Base-by-base conservation (phyloP, 2,888 invertebrate species). In the Trichacis sp. region DNA sequence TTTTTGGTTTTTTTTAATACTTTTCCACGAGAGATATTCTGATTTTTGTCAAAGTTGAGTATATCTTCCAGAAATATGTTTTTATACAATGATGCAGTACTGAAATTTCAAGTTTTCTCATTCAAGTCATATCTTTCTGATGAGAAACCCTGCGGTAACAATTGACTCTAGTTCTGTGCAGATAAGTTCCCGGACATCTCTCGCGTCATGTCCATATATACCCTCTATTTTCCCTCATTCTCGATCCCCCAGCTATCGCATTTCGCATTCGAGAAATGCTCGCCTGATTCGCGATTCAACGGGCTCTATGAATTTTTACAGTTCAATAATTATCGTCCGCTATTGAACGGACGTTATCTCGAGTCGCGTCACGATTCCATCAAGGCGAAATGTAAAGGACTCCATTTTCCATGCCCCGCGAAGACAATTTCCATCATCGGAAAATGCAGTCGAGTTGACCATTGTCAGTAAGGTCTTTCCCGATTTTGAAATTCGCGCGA, bases 191-290 rank as follows among this genome's bases (percentile, higher is more conserved):
- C n/a, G 36, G 36, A 36, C 36, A 42, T 42, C 3, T 42, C 42
- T 42, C 42, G 12, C 42, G 42, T 42, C 18, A 5, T 14, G 42
- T 48, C 48, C 24, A 8, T 33, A 24, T 33, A n/a, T n/a, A n/a
- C n/a, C n/a, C n/a, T 33, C 12, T 33, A 33, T 33, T 48, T 48
- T 48, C 48, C 33, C 48, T 33, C 48, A 50, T 50, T 30, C 38
- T 11, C 49, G 18, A 36, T 50, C 19, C 50, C 38, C n/a, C n/a
- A n/a, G n/a, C n/a, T n/a, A n/a, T 47, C 47, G 45, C 19, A 45
- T 45, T 45, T 45, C 15, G 14, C 45, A 45, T 45, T 45, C 45
- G 18, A 9, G 45, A 45, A 45, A 20, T 45, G 45, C 45, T 20
- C 15, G 20, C 19, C 45, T 20, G 45, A 45, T 20, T 45, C 45